These are phyloP conservation scores for Telmatherina bonti DNA, from an alignment of 2,797 vertebrate genomes.

Conservation along the genomic window DNA sequence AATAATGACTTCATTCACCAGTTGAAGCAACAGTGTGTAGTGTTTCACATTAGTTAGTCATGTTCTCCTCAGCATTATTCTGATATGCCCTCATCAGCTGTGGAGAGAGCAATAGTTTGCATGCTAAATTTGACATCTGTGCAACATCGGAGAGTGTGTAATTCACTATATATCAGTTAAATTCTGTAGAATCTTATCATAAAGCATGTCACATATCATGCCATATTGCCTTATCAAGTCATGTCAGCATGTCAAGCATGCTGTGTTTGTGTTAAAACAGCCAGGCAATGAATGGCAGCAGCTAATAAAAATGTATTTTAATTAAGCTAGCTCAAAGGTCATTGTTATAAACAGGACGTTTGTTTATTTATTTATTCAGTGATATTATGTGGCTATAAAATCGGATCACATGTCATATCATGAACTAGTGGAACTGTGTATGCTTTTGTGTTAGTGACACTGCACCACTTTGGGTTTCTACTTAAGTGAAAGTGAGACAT, in stretches of 20 bases:
- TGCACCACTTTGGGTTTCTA: background rate
- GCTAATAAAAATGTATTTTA: background rate
- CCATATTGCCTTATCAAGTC: background rate
- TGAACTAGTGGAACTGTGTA: background rate
- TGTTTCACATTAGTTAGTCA: background rate
- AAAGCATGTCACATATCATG: background rate
- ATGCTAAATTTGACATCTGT: background rate
- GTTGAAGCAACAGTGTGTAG: background rate
- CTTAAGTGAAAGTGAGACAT: background rate
- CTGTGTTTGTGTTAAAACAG: background rate
- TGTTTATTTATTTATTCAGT: background rate
- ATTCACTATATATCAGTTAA: background rate
- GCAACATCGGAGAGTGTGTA: background rate
- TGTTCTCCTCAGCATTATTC: background rate
- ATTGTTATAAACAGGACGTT: background rate
- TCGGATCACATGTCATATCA: background rate
- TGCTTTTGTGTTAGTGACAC: background rate
- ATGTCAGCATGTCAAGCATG: background rate
- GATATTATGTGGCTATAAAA: background rate
- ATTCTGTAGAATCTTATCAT: background rate
- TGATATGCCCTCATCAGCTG: background rate
- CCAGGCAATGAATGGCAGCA: background rate
- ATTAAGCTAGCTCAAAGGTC: background rate
- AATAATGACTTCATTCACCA: background rate
- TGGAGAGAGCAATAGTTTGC: background rate